phyloP scores from a whole-genome alignment of 1,140 invertebrate species.

The Diorhabda sublineata region DNA sequence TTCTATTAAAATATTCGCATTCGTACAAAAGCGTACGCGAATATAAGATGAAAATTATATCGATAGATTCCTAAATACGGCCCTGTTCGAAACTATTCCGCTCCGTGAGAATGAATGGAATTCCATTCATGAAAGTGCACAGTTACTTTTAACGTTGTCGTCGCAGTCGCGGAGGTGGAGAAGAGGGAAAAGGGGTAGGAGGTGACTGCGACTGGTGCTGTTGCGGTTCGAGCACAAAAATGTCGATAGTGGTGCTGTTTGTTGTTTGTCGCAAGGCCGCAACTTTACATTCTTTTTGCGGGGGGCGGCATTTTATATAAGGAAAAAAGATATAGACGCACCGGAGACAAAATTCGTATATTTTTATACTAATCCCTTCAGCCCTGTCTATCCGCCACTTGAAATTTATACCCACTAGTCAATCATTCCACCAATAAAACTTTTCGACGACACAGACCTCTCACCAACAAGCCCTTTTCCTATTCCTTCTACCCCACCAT shows the following conservation, averaged over 20 bases:
- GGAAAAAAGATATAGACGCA: no score
- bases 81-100: background rate
- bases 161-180: background rate
- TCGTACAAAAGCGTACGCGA: no score
- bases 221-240: background rate
- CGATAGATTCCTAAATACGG: background rate
- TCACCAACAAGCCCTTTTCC: no score
- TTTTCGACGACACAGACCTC: no score
- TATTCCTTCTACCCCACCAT: no score
- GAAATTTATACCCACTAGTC: no score
- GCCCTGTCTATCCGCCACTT: no score
- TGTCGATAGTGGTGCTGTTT: background rate
- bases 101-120: slow-evolving; percentile 1
- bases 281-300: background rate
- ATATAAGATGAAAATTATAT: background rate
- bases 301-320: background rate
- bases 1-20: no score
- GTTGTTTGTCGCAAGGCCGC: background rate
- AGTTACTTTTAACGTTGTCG: slow-evolving; percentile 2
- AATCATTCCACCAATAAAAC: no score
- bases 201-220: background rate
- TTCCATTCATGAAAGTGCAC: slow-evolving; percentile 1
- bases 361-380: no score
- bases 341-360: no score
- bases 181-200: background rate